phyloP scores from a whole-genome alignment of 2,888 invertebrate genomes.

The Pheosia gnoma region DNA sequence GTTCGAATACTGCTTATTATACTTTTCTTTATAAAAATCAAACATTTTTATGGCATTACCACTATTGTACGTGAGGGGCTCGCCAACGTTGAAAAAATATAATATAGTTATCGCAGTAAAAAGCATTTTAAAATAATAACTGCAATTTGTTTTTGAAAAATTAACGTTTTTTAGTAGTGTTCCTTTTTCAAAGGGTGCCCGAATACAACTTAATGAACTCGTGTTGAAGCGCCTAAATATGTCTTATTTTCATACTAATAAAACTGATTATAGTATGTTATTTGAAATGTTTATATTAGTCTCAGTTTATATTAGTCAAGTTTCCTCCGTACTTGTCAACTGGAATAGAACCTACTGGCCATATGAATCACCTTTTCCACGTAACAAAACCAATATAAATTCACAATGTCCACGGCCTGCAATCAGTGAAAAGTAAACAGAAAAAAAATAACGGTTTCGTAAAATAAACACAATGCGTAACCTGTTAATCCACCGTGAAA shows the following conservation, averaged over 20 bases:
- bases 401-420: neutral
- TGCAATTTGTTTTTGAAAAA: no score
- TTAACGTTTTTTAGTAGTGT: no score
- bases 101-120: neutral
- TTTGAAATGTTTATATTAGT: no score
- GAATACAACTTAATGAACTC: no score
- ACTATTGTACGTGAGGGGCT: conserved; percentile 19
- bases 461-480: conserved; percentile 44
- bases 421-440: conserved; percentile 13
- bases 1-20: conserved; percentile 48
- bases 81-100: neutral
- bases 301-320: no score
- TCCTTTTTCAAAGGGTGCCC: no score
- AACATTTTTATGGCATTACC: conserved; percentile 41
- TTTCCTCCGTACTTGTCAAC: neutral
- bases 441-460: conserved; percentile 17
- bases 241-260: no score
- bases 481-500: conserved; percentile 58
- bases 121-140: neutral
- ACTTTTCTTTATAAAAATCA: conserved; percentile 50
- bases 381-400: neutral
- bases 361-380: neutral
- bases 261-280: no score
- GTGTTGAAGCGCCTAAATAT: no score
- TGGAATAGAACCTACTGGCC: neutral